Evolutionary conservation across 1,140 invertebrate genomes (phyloP).

Genomic region (Paramacrobiotus metropolitanus): DNA sequence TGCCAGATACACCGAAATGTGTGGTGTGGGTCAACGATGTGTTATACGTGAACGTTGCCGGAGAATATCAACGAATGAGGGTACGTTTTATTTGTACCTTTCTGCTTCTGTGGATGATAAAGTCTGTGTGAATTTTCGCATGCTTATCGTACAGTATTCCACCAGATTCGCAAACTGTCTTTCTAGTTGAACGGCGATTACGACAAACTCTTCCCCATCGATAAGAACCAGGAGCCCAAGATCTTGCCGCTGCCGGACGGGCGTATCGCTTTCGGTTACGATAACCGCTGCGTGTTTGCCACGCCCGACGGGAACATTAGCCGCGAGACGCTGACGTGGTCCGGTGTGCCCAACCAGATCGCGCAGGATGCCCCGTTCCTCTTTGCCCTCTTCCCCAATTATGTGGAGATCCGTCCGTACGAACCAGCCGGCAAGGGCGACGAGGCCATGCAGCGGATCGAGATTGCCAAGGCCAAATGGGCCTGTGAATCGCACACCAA

Average conservation of each 20-base stretch:
- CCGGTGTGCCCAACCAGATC: slow-evolving; percentile 37
- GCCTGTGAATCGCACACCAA: background rate
- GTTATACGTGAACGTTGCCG: slow-evolving; percentile 55
- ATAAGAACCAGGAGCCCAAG: slow-evolving; percentile 53
- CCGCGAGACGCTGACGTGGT: slow-evolving; percentile 51
- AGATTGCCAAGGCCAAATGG: background rate
- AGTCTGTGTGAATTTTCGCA: too few species aligned
- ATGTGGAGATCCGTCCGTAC: slow-evolving; percentile 48
- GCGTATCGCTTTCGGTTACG: slow-evolving; percentile 48
- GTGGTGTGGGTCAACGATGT: slow-evolving; percentile 62
- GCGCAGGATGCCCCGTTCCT: slow-evolving; percentile 72
- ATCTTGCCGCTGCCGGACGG: slow-evolving; percentile 45
- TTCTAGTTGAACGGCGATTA: slow-evolving; percentile 29
- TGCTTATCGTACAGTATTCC: too few species aligned
- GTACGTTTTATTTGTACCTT: too few species aligned
- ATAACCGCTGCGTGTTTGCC: slow-evolving; percentile 58
- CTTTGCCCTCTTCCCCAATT: slow-evolving; percentile 51
- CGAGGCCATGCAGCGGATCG: background rate
- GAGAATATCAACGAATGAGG: slow-evolving; percentile 51
- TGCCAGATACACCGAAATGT: slow-evolving; percentile 56
- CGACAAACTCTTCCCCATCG: slow-evolving; percentile 61
- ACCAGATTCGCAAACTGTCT: too few species aligned
- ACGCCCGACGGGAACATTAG: slow-evolving; percentile 42
- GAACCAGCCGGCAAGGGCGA: background rate
- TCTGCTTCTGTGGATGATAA: too few species aligned